Conservation (phyloP, 2,113 vertebrate genomes). For the Heterocephalus glaber region DNA sequence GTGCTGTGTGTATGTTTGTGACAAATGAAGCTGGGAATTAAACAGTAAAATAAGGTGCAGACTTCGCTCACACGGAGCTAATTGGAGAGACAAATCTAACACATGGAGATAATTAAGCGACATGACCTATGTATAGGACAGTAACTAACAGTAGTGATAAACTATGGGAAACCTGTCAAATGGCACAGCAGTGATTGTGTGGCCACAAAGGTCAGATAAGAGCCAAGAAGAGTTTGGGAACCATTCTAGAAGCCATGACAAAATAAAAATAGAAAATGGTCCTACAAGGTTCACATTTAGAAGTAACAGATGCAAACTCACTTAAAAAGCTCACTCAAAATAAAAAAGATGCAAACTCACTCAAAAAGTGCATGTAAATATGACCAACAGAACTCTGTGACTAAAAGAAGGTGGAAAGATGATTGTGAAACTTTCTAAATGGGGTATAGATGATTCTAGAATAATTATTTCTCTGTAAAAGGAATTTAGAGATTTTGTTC, state of each 20-base stretch:
- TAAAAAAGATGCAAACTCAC: neutral
- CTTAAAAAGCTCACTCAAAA: too few relatives aligned
- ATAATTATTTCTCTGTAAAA: neutral
- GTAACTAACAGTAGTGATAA: neutral
- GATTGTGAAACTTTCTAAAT: neutral
- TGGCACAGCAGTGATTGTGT: neutral
- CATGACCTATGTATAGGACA: neutral
- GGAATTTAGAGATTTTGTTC: neutral
- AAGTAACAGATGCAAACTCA: neutral
- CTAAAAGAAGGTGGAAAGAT: neutral
- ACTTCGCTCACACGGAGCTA: neutral
- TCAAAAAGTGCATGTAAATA: neutral
- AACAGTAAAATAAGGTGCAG: neutral
- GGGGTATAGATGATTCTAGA: neutral
- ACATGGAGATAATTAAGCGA: neutral
- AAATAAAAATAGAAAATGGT: neutral
- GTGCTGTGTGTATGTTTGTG: neutral
- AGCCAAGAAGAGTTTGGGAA: neutral
- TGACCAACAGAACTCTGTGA: neutral
- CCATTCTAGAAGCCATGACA: neutral
- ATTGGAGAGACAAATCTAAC: neutral
- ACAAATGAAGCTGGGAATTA: neutral
- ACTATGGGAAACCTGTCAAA: neutral
- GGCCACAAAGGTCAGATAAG: neutral
- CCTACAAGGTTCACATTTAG: neutral